Evolutionary conservation across 1,140 invertebrate species (phyloP), one percentile per base, ranked within the genome.

Genomic region (Macrosteles quadrilineatus): DNA sequence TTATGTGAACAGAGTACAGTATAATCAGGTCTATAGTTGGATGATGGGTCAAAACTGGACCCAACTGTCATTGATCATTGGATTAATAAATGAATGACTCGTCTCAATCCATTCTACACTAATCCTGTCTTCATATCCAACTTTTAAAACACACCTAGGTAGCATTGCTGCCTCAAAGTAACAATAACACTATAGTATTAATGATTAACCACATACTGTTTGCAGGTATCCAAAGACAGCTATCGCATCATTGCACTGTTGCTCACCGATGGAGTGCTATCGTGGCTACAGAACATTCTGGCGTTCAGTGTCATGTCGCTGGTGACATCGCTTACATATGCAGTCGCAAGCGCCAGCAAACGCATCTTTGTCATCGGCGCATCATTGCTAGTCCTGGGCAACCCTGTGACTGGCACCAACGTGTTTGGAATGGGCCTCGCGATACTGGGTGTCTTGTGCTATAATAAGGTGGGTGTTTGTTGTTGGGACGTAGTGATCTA

Each of bases 311-410:
- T 98, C 27, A 84, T 99, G 69, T 91, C 89, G 25, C 80, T 96
- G 68, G 94, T 98, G 1, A 90, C 95, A 17, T 95, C 97, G 19
- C 83, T 98, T 25, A 96, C 95, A 0, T 99, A 98, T 81, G 94
- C 96, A 0, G 95, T 99, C 23, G 94, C 95, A 17, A 98, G 93
- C 81, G 94, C 95, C 14, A 94, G 94, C n/a, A 98, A 99, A 81
- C 84, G 97, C 74, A 94, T 98, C 72, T 93, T 93, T 70, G 92
- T 98, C 21, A 98, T 98, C 75, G 89, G 86, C 23, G 88, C 94
- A 25, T 98, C 95, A 4, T 83, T 99, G 67, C 80, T 98, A 45
- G 85, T 97, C 71, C 82, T 98, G 69, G 89, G 91, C 29, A 99
- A 99, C 83, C 96, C 96, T 1, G 95, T 98, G 1, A 95, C 95